phyloP scores from a whole-genome alignment of 1,140 invertebrate genomes.

The Drosophila suzukii region DNA sequence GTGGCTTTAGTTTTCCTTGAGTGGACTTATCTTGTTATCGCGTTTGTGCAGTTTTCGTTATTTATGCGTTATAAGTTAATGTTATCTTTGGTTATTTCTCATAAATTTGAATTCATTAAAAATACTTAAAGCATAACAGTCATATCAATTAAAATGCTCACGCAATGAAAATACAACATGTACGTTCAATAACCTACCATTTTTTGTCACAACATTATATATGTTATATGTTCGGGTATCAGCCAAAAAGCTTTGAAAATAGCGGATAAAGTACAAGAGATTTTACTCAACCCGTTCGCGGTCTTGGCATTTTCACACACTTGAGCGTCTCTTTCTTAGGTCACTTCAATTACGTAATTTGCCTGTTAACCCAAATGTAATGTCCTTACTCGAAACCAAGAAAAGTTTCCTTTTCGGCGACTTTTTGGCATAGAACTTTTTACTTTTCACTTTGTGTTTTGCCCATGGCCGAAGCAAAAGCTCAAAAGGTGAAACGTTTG shows the following conservation, averaged over 20 bases:
- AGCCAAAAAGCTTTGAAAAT: background rate
- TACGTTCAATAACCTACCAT: too few relatives aligned
- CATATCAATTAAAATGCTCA: too few relatives aligned
- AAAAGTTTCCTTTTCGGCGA: conserved; percentile 60
- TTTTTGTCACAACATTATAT: too few relatives aligned
- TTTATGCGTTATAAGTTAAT: background rate
- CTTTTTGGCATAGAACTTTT: conserved; percentile 67
- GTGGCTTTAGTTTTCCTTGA: background rate
- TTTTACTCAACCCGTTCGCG: background rate
- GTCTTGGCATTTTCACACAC: conserved; percentile 10
- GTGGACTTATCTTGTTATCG: background rate
- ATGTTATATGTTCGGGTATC: too few relatives aligned
- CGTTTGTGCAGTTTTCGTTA: background rate
- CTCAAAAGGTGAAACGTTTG: conserved; percentile 64
- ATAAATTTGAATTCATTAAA: too few relatives aligned
- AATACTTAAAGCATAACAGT: too few relatives aligned
- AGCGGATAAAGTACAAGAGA: background rate
- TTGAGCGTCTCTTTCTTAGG: conserved; percentile 19
- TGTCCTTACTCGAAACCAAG: conserved; percentile 54
- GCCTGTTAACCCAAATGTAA: conserved; percentile 67
- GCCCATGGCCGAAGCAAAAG: conserved; percentile 37
- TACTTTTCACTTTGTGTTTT: conserved; percentile 71
- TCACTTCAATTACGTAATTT: conserved; percentile 69
- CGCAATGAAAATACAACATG: too few relatives aligned
- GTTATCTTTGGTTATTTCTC: background rate